Conservation (phyloP, 1,140 invertebrate species). For the Drosophila kepulauana region DNA sequence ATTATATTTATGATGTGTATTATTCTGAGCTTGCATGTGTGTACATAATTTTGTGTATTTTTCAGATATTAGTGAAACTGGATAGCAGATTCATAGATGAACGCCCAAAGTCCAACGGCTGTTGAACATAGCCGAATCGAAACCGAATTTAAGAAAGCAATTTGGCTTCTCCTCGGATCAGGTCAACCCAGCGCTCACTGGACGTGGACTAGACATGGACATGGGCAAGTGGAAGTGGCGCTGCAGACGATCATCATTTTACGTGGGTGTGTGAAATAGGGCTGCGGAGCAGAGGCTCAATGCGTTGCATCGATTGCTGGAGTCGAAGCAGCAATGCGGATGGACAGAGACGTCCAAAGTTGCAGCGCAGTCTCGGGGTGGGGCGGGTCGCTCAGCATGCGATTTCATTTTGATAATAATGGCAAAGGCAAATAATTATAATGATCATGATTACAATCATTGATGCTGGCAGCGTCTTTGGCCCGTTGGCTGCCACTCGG, state of each 20-base stretch:
- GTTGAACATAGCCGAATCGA: neutral
- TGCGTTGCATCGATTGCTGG: slow-evolving; percentile 33
- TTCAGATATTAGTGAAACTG: slow-evolving; percentile 20
- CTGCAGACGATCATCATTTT: slow-evolving; percentile 30
- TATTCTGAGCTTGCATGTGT: neutral
- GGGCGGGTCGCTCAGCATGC: slow-evolving; percentile 45
- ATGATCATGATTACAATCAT: slow-evolving; percentile 81
- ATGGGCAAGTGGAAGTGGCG: slow-evolving; percentile 23
- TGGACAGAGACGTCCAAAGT: slow-evolving; percentile 38
- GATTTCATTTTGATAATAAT: slow-evolving; percentile 83
- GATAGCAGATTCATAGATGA: slow-evolving; percentile 1
- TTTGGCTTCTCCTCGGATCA: neutral
- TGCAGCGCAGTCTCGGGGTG: neutral
- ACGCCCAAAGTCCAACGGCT: neutral
- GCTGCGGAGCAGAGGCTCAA: slow-evolving; percentile 30
- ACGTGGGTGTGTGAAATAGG: slow-evolving; percentile 75
- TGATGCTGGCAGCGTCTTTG: slow-evolving; percentile 34
- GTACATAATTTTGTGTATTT: neutral
- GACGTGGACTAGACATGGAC: neutral
- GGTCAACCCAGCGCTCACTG: neutral
- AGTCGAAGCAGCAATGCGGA: neutral
- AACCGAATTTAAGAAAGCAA: slow-evolving; percentile 14
- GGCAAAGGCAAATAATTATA: slow-evolving; percentile 80
- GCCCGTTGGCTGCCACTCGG: slow-evolving; percentile 6
- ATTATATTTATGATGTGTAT: too few species aligned